These are phyloP conservation scores for Zootoca vivipara DNA, from an alignment of 2,113 vertebrate genomes.

Conservation along the genomic window DNA sequence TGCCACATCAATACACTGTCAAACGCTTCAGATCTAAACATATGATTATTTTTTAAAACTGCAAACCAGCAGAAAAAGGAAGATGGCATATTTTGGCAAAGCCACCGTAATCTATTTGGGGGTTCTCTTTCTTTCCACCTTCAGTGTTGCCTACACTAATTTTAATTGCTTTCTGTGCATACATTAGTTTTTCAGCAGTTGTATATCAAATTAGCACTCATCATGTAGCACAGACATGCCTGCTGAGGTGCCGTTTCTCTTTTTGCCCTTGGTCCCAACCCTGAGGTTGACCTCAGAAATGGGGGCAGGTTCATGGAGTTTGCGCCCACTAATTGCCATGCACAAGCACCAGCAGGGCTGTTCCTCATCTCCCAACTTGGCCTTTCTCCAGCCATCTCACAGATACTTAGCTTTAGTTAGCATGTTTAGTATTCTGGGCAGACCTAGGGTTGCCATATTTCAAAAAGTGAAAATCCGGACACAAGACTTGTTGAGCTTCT, in stretches of 20 bases:
- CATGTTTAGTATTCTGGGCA: not conserved
- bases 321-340: not conserved
- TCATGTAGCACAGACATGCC: not conserved
- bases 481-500: too few relatives aligned
- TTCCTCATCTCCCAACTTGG: not conserved
- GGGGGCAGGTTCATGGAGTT: not conserved
- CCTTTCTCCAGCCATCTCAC: not conserved
- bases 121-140: not conserved
- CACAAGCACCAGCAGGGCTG: not conserved
- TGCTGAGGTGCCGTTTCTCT: not conserved
- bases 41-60: not conserved
- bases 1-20: not conserved
- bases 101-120: not conserved
- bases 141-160: not conserved
- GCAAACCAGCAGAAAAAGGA: not conserved
- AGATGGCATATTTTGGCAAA: not conserved
- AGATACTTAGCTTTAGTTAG: not conserved
- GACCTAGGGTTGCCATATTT: too few relatives aligned
- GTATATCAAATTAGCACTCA: not conserved
- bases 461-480: too few relatives aligned
- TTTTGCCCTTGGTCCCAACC: not conserved
- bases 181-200: not conserved
- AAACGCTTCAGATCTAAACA: not conserved
- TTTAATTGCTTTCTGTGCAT: not conserved
- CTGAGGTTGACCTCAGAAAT: not conserved